These are phyloP conservation scores for Diorhabda carinulata DNA, from an alignment of 1,140 invertebrate genomes.

Conservation along the genomic window DNA sequence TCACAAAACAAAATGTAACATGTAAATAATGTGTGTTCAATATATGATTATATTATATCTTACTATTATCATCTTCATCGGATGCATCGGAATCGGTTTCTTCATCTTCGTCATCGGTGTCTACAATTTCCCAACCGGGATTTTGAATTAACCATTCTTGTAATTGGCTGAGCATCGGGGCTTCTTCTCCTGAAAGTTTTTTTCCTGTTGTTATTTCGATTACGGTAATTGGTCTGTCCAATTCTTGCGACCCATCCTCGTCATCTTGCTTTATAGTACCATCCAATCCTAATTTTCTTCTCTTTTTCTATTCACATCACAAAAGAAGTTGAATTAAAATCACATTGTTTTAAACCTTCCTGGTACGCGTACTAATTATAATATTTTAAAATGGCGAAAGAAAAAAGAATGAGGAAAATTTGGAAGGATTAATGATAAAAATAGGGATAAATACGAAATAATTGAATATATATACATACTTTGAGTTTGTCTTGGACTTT, in stretches of 20 bases:
- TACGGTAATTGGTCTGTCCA: conserved; percentile 55
- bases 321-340: too few species aligned
- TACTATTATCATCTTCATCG: conserved; percentile 53
- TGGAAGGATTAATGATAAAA: too few species aligned
- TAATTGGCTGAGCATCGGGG: conserved; percentile 83
- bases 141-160: conserved; percentile 78
- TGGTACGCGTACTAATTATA: not conserved
- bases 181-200: conserved; percentile 82
- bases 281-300: not conserved
- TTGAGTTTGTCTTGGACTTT: conserved; percentile 57
- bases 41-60: too few species aligned
- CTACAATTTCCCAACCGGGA: conserved; percentile 83
- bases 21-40: too few species aligned
- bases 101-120: conserved; percentile 57
- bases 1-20: too few species aligned
- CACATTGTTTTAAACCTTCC: not conserved
- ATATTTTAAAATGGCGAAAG: too few species aligned
- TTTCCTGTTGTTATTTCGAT: conserved; percentile 85
- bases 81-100: conserved; percentile 37
- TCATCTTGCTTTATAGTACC: conserved; percentile 22
- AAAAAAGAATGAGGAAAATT: too few species aligned
- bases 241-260: conserved; percentile 23
- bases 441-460: too few species aligned
- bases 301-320: conserved; percentile 2
- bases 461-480: not conserved